Evolutionary conservation across 1,140 invertebrate genomes (phyloP), one percentile per base, ranked within the genome.

Genomic region (Solen grandis): DNA sequence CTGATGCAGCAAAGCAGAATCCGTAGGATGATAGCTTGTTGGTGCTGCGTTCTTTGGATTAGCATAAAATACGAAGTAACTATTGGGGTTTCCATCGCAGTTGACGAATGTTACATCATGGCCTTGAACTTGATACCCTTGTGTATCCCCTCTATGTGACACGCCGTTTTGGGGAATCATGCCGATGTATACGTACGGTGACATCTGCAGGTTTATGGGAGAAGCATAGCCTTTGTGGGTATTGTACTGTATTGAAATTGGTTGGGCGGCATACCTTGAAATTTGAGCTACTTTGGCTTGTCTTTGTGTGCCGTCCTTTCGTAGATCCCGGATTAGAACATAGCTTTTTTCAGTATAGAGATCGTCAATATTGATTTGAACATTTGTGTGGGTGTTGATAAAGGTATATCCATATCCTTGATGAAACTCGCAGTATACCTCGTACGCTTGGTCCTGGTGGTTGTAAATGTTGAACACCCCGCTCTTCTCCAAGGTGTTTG

Each of bases 1-100:
- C 22, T 79, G 66, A 41, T 70, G 63, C 33, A 62, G 65, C 76
- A 79, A 29, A 0, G 5, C 31, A 16, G 65, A 50, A 29, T 79
- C 16, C 3, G 55, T 79, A 31, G 65, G 65, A 29, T 70, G 52
- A 36, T 79, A 79, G 31, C 41, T 19, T 25, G 25, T 46, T 0
- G 52, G 54, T 2, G 76, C 36, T 5, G 27, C 38, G 50, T 60
- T 19, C 10, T 79, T 57, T 0, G 22, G 33, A 52, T 79, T 79
- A 25, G 62, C 55, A 8, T 70, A n/a, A 35, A 79, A 79, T 10
- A 55, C 76, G 36, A 79, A 70, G 36, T 79, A 79, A 31, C 50
- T 79, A 38, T 79, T 79, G 8, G 76, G 0, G n/a, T 62, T 79
- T 22, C 76, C 76, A 14, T 79, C 76, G 62, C 76, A 79, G 41